A percentile compares a stretch with the other conserved stretches of the same genome.
Conservation (phyloP, 2,797 vertebrate genomes). For the Aselliscus stoliczkanus region DNA sequence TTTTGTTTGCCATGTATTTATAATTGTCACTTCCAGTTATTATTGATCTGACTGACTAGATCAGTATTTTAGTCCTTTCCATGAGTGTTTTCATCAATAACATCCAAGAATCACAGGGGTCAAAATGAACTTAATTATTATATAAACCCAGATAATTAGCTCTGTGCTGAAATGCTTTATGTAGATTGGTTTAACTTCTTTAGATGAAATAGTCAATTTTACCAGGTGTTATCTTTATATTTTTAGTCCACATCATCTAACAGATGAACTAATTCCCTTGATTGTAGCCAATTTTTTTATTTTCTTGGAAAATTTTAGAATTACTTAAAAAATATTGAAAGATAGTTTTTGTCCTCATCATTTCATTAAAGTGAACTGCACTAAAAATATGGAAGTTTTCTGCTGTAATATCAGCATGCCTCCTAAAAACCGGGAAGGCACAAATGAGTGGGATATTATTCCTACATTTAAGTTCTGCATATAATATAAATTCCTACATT, state of each 20-base stretch:
- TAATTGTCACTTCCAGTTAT: not conserved
- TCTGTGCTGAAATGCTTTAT: not conserved
- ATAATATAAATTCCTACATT: not conserved
- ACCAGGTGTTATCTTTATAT: not conserved
- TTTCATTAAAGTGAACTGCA: not conserved
- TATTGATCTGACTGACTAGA: not conserved
- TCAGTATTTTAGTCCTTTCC: not conserved
- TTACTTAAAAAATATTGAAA: not conserved
- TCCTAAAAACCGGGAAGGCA: not conserved
- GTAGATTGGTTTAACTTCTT: not conserved
- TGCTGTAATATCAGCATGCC: not conserved
- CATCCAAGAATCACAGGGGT: not conserved
- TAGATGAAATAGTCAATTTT: not conserved
- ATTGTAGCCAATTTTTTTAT: not conserved
- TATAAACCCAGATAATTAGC: not conserved
- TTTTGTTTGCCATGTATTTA: not conserved
- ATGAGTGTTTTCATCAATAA: not conserved
- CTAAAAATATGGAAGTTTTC: not conserved
- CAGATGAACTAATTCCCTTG: not conserved
- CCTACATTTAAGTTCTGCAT: not conserved
- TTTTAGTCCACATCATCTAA: not conserved
- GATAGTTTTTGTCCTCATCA: not conserved
- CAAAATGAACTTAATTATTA: not conserved
- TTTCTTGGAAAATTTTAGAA: not conserved
- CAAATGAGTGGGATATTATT: not conserved